Percentiles rank a stretch among this genome's conserved stretches.
Conservation (phyloP, 2,113 vertebrate genomes). For the Upupa epops region DNA sequence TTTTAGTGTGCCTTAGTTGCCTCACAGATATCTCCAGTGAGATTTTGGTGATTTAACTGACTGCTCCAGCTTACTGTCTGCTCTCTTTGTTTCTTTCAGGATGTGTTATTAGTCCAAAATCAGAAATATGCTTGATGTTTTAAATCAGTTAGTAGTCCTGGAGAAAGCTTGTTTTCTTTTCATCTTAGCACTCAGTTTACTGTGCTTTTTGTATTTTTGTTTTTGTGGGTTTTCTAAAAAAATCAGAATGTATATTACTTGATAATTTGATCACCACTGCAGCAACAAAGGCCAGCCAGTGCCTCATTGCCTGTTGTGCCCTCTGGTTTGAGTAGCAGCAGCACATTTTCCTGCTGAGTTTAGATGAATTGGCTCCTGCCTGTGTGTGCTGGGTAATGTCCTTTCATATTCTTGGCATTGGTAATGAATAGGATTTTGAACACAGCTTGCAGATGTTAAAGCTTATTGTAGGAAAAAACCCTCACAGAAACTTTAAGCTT, state of each 20-base stretch:
- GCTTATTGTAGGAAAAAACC: slow-evolving; percentile 30
- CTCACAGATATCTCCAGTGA: not conserved
- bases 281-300: slow-evolving; percentile 21
- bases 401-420: slow-evolving; percentile 65
- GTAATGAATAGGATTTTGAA: slow-evolving; percentile 60
- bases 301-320: slow-evolving; percentile 50
- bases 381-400: slow-evolving; percentile 47
- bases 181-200: not conserved
- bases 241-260: not conserved
- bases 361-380: slow-evolving; percentile 65
- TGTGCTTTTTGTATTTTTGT: not conserved
- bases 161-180: not conserved
- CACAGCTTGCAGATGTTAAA: slow-evolving; percentile 58
- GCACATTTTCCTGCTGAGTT: slow-evolving; percentile 65
- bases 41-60: not conserved
- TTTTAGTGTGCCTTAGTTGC: not conserved
- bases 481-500: slow-evolving; percentile 43
- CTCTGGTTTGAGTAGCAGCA: slow-evolving; percentile 60
- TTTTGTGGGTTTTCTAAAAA: not conserved
- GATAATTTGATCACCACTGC: slow-evolving; percentile 24
- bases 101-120: not conserved
- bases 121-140: not conserved
- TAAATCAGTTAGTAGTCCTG: not conserved
- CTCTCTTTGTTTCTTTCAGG: not conserved
- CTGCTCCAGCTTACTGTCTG: not conserved